Base-by-base conservation (phyloP, 2,113 vertebrate genomes). In the Nannobrachium achirus region DNA sequence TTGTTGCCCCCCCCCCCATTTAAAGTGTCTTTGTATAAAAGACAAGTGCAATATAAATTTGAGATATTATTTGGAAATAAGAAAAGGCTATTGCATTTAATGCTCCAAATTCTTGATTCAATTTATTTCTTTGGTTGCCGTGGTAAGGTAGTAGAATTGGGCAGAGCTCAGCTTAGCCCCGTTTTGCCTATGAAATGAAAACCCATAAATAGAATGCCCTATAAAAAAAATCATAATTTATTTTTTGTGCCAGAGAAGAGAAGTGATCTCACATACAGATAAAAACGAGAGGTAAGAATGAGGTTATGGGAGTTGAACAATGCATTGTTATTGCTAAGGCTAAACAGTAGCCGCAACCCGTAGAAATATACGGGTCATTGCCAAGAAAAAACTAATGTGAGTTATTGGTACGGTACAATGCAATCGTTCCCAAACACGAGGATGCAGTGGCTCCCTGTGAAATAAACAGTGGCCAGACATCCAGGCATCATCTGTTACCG, bases 391-490 rank as follows among this genome's bases (percentile, higher is more conserved):
- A 82, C 66, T 60, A 71, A 80, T 76, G 52, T 63, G 53, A 58
- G 61, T 71, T 79, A 60, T 48, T 73, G 61, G 57, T 38, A 75
- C 70, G 66, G 68, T 73, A 82, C 78, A 80, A 82, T 74, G 66
- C 69, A 86, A 88, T 89, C 74, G 91, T 85, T 89, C 88, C 78
- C 64, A 86, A 92, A 78, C 76, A 84, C 33, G 70, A 88, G 82
- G 87, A 89, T 80, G 77, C 73, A 8, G 25, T 33, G 78, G 70
- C 65, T 78, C 83, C 66, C 82, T 75, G 13, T 49, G 74, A 77
- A 80, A 85, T 88, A 87, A 90, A 91, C 73, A 88, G 78, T 79
- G 86, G 79, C 72, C 90, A 92, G 88, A 92, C 89, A 84, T 72
- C 71, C 79, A 41, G 82, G 82, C 88, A 89, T 90, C 88, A 89